Conservation (phyloP, 2,113 vertebrate species). For the Castor canadensis region DNA sequence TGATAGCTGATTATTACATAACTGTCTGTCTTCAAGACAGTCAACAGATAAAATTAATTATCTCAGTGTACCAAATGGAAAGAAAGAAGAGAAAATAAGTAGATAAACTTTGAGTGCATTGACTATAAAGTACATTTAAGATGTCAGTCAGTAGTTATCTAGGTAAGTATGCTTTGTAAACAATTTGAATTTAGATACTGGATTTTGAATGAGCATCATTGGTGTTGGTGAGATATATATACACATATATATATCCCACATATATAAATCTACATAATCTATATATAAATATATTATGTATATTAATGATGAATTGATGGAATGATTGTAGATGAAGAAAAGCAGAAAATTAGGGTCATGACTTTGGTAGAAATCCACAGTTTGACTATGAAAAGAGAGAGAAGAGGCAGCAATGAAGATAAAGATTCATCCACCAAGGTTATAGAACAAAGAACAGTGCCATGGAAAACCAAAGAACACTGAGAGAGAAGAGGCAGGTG, state of each 20-base stretch:
- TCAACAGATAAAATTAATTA: too few relatives aligned
- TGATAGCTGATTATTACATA: neutral
- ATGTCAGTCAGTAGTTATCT: neutral
- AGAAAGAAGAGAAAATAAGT: neutral
- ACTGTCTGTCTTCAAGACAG: neutral
- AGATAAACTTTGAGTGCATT: neutral
- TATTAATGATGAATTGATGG: neutral
- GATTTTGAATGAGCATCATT: neutral
- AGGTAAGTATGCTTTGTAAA: neutral
- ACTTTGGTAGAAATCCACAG: neutral
- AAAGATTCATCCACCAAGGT: neutral
- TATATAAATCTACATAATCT: too few relatives aligned
- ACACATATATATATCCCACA: neutral
- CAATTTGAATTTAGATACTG: neutral
- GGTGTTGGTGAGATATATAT: neutral
- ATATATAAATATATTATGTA: too few relatives aligned
- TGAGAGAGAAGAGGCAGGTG: neutral
- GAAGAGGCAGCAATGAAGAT: neutral
- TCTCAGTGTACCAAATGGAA: neutral
- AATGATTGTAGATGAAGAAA: neutral
- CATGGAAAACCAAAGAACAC: conserved; percentile 5
- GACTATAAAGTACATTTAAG: neutral
- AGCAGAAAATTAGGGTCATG: neutral
- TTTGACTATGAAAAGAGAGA: neutral
- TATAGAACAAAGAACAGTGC: neutral